These are phyloP conservation scores for Carabus problematicus DNA, from an alignment of 2,888 invertebrate genomes.

Conservation along the genomic window DNA sequence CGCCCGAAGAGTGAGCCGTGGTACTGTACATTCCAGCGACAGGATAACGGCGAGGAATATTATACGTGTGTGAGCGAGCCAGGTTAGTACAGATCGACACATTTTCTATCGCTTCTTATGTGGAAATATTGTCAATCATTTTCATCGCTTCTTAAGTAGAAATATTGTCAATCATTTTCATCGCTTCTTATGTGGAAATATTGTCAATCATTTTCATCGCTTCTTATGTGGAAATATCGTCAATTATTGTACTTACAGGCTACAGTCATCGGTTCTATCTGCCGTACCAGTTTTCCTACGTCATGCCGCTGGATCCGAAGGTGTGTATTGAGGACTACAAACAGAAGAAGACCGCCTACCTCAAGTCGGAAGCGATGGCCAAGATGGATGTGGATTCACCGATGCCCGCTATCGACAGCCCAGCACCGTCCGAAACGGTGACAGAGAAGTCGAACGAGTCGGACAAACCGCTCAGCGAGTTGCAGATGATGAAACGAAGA, in stretches of 20 bases:
- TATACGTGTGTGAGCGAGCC: conserved; percentile 65
- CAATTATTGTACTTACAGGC: conserved; percentile 59
- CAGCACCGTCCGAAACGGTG: background rate
- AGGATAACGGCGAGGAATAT: conserved; percentile 74
- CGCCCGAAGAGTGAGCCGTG: conserved; percentile 78
- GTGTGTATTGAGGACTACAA: conserved; percentile 58
- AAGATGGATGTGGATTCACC: conserved; percentile 40
- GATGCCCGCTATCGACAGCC: conserved; percentile 41
- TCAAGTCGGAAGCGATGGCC: conserved; percentile 10
- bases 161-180: conserved; percentile 13
- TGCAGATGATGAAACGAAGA: conserved; percentile 45
- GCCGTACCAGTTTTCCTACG: conserved; percentile 76
- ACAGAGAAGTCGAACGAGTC: conserved; percentile 53
- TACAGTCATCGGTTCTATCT: conserved; percentile 71
- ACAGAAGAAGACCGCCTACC: conserved; percentile 50
- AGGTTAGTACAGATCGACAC: conserved; percentile 57
- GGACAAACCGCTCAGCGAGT: conserved; percentile 51
- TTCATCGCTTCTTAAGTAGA: conserved; percentile 23
- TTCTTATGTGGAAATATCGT: no score
- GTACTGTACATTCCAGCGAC: conserved; percentile 79
- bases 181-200: conserved; percentile 18
- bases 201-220: no score
- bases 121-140: conserved; percentile 30
- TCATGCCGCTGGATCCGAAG: conserved; percentile 68
- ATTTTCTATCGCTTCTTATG: background rate